Conservation (phyloP, 2,797 vertebrate species). For the Morelia viridis region DNA sequence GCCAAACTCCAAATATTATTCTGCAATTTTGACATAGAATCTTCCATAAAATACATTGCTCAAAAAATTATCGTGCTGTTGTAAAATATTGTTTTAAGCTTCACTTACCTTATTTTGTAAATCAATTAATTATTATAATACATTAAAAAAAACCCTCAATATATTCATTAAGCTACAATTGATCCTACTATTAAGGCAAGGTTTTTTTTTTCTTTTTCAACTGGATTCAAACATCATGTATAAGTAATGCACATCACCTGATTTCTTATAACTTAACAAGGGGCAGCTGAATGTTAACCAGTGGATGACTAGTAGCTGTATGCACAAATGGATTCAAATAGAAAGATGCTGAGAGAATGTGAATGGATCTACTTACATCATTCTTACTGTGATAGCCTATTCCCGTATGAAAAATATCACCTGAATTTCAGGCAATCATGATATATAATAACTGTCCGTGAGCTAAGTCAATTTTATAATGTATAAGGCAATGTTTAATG, state of each 20-base stretch:
- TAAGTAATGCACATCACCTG: background rate
- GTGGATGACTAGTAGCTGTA: background rate
- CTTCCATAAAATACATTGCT: slow-evolving; percentile 44
- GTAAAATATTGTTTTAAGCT: slow-evolving; percentile 57
- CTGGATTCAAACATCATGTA: background rate
- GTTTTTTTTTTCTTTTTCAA: background rate
- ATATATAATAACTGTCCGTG: background rate
- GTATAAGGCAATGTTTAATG: background rate
- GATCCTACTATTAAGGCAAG: background rate
- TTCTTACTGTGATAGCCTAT: background rate
- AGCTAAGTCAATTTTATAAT: background rate
- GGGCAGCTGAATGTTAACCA: background rate
- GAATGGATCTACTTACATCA: background rate
- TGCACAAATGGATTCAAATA: background rate
- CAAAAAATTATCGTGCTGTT: slow-evolving; percentile 30
- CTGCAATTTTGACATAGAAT: slow-evolving; percentile 39
- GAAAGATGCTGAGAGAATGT: background rate
- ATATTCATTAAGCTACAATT: background rate
- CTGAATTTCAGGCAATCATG: background rate
- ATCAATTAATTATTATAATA: background rate
- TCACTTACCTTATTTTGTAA: background rate
- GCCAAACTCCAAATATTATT: slow-evolving; percentile 34
- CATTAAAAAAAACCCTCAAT: background rate
- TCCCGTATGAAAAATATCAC: background rate
- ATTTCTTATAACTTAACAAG: background rate